A percentile compares a stretch with the other conserved stretches of the same genome.
phyloP scores from a whole-genome alignment of 1,140 invertebrate species.

The Aphaenogaster rudis region DNA sequence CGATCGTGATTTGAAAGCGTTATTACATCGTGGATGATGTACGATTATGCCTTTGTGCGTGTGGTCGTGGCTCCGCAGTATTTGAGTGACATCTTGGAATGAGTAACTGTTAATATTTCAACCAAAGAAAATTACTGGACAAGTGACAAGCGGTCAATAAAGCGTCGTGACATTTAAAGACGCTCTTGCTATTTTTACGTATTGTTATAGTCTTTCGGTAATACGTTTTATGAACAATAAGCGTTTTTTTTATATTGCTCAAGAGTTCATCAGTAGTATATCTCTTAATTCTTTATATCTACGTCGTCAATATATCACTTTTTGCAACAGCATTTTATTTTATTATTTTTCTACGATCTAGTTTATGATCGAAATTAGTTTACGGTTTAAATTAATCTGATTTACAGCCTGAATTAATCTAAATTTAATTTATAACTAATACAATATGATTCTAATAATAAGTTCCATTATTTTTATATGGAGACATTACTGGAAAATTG shows the following conservation, averaged over 20 bases:
- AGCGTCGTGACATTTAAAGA: slow-evolving; percentile 43
- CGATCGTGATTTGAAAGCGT: slow-evolving; percentile 26
- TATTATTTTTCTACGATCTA: not conserved
- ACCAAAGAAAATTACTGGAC: slow-evolving; percentile 29
- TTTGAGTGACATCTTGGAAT: slow-evolving; percentile 42
- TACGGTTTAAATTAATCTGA: not conserved
- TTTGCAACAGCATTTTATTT: not conserved
- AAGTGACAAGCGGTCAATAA: slow-evolving; percentile 28
- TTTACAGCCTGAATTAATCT: not conserved
- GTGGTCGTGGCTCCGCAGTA: slow-evolving; percentile 17
- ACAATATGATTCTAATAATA: not conserved
- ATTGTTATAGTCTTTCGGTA: not conserved
- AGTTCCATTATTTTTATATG: not conserved
- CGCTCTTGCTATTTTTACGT: slow-evolving; percentile 15
- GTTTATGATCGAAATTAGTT: not conserved
- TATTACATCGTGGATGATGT: slow-evolving; percentile 50
- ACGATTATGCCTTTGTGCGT: slow-evolving; percentile 34
- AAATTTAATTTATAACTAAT: not conserved
- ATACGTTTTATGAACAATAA: slow-evolving; percentile 21
- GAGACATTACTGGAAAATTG: not conserved
- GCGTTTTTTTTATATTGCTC: not conserved
- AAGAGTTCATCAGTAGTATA: not conserved
- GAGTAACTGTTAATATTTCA: slow-evolving; percentile 56
- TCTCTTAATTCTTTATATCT: not conserved
- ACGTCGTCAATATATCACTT: not conserved